Evolutionary conservation across 2,113 vertebrate species (phyloP).

Genomic region (Trichomycterus rosablanca): DNA sequence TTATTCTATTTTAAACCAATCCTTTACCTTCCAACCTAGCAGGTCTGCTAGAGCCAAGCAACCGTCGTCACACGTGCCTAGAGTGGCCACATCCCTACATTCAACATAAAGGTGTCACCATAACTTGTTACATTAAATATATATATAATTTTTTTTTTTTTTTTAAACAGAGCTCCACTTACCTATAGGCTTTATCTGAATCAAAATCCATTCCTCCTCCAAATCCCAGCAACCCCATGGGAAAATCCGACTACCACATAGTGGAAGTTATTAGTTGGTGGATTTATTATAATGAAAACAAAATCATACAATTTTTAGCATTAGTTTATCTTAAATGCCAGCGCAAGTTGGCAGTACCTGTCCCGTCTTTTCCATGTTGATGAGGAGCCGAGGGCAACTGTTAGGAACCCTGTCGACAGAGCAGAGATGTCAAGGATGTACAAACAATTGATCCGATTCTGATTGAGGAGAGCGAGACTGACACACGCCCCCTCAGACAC

Average conservation of each 20-base stretch:
- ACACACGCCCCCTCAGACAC: too few relatives aligned
- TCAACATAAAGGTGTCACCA: background rate
- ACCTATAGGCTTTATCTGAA: conserved; percentile 91
- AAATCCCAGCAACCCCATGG: conserved; percentile 76
- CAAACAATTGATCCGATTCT: too few relatives aligned
- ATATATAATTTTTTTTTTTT: background rate
- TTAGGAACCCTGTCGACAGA: conserved; percentile 69
- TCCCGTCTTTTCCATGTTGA: conserved; percentile 87
- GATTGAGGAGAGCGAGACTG: too few relatives aligned
- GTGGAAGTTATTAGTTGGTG: too few relatives aligned
- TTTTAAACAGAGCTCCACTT: conserved; percentile 17
- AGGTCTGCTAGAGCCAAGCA: conserved; percentile 81
- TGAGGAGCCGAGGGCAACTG: conserved; percentile 80
- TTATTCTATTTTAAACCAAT: too few relatives aligned
- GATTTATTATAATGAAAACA: too few relatives aligned
- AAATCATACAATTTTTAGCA: too few relatives aligned
- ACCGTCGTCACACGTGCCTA: conserved; percentile 82
- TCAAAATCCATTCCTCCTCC: conserved; percentile 89
- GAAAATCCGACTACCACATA: too few relatives aligned
- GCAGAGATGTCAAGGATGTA: background rate
- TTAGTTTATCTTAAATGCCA: too few relatives aligned
- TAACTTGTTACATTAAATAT: background rate
- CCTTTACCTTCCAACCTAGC: conserved; percentile 83
- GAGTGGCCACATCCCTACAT: conserved; percentile 80
- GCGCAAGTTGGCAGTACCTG: conserved; percentile 60